Conservation (phyloP, 2,113 vertebrate genomes). For the Petrocephalus microphthalmus region DNA sequence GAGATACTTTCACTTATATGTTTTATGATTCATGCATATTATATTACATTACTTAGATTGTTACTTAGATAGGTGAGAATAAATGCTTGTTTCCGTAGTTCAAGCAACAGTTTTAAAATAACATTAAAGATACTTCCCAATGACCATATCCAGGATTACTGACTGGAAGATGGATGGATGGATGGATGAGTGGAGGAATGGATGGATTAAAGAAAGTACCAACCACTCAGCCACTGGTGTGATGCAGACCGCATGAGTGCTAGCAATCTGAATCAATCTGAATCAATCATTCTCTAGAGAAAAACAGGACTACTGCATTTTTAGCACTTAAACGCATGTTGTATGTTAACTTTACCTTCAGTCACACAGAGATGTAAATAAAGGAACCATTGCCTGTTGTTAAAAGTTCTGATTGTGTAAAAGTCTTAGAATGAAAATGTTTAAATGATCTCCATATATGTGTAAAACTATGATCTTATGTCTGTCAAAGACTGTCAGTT, state of each 20-base stretch:
- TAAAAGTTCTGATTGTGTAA: background rate
- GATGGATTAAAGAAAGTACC: background rate
- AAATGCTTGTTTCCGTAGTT: background rate
- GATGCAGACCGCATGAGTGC: background rate
- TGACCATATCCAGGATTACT: background rate
- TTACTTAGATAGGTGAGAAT: background rate
- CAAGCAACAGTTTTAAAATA: background rate
- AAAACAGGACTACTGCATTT: background rate
- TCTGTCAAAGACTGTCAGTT: background rate
- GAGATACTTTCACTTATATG: background rate
- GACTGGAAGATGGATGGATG: background rate
- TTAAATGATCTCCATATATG: background rate
- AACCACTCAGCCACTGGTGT: background rate
- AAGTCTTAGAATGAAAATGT: background rate
- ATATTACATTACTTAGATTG: background rate
- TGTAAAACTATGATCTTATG: background rate
- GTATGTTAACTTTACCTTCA: background rate
- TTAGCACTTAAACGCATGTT: background rate
- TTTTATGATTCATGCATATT: background rate
- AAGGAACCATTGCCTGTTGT: background rate
- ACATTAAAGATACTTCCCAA: background rate
- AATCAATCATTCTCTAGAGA: background rate
- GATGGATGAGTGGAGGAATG: background rate
- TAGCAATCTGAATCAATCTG: background rate
- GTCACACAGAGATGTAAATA: background rate